phyloP scores from a whole-genome alignment of 2,113 vertebrate species.

The Columbina picui region DNA sequence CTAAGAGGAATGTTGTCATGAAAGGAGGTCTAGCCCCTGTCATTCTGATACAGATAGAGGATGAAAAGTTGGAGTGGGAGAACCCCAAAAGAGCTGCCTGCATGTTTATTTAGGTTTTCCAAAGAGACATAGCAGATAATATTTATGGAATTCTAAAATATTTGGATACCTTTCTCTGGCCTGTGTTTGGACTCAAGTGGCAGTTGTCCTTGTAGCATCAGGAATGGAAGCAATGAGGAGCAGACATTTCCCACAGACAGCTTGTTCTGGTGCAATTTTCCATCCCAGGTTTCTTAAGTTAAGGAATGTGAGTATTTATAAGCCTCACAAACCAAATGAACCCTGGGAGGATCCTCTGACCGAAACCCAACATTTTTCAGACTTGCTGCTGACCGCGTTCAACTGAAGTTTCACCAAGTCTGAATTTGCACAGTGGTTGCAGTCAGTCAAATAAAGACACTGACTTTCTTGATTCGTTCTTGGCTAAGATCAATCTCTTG shows the following conservation, averaged over 20 bases:
- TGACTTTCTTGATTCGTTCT: slow-evolving; percentile 28
- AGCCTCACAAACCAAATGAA: neutral
- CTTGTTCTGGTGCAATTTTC: neutral
- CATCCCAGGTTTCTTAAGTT: neutral
- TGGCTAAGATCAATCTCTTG: slow-evolving; percentile 19
- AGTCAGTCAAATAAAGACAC: slow-evolving; percentile 23
- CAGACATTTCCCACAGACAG: neutral
- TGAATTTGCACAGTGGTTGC: slow-evolving; percentile 34
- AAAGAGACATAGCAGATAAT: neutral
- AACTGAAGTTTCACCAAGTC: neutral
- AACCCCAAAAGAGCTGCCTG: neutral
- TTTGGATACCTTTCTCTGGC: neutral
- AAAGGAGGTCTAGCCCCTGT: neutral
- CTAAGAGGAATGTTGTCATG: neutral
- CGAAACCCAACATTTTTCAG: neutral
- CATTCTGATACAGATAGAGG: neutral
- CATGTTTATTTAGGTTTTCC: neutral
- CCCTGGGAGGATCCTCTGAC: neutral
- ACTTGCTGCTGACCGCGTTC: neutral
- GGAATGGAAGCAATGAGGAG: neutral
- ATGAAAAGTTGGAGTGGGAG: neutral
- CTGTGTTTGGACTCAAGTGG: neutral
- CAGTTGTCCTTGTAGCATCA: neutral
- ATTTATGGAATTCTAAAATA: neutral
- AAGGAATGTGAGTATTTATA: neutral